Base-by-base conservation (phyloP, 2,113 vertebrate species). In the Heterotilapia buettikoferi region DNA sequence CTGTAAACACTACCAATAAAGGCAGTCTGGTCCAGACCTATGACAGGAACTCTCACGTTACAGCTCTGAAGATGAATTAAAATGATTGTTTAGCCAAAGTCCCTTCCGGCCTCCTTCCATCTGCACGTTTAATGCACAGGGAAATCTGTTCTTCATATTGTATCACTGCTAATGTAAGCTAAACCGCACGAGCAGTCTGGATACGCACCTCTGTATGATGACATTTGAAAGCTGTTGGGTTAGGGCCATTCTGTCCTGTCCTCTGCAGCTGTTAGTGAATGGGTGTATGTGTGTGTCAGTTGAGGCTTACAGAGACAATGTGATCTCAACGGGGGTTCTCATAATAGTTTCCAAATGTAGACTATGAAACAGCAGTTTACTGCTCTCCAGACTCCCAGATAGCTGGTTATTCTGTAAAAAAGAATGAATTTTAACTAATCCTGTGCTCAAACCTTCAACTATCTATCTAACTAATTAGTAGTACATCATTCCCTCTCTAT, bases 1-100 rank as follows among this genome's bases (percentile, higher is more conserved):
- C 87, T 87, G 89, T 94, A 94, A 95, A 95, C 95, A 96, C 94
- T 94, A 96, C 96, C 95, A 95, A 94, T 96, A 96, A 97, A 96
- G 95, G 96, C 90, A 96, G 90, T 88, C 83, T 80, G 88, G 82
- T 89, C 45, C 83, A 68, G 81, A 89, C 88, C 80, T 19, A 78
- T 90, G 86, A 86, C 57, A 71, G 89, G 84, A 89, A 91, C 57
- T 5, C 84, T 93, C 89, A 86, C 31, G 85, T 90, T 91, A 90
- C 88, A 84, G 80, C 93, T 83, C 89, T 87, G 54, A 79, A 91
- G 93, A 94, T 92, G 84, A 76, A 88, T 86, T 43, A 26, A 43
- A 36, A 71, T 71, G 91, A 91, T 95, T 89, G 59, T 40, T 66
- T 40, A 63, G 80, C 50, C 43, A 7, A 54, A 80, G 24, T 71